Conservation (phyloP, 2,113 vertebrate genomes). For the Phrynosoma blainvillii region DNA sequence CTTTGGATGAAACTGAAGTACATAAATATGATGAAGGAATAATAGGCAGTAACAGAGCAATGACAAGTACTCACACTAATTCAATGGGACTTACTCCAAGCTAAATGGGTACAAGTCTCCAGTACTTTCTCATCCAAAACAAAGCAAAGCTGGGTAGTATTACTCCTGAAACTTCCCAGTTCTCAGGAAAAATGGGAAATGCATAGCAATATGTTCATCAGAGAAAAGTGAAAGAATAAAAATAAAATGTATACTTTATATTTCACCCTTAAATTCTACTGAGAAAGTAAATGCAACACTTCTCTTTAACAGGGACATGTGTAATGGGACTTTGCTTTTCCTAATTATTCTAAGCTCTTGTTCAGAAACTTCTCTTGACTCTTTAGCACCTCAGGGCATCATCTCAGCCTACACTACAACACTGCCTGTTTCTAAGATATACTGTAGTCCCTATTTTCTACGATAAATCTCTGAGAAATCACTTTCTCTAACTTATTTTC, state of each 20-base stretch:
- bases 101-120: too few relatives aligned
- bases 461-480: neutral
- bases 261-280: constrained; percentile 21
- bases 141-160: neutral
- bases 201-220: neutral
- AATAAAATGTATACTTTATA: constrained; percentile 15
- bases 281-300: accelerated
- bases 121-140: neutral
- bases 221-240: too few relatives aligned
- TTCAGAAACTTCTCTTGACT: constrained; percentile 8
- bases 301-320: neutral
- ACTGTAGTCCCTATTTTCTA: neutral
- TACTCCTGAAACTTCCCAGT: neutral
- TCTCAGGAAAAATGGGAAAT: neutral
- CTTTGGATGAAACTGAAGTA: neutral
- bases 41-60: neutral
- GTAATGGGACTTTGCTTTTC: constrained; percentile 44
- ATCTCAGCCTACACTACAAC: constrained; percentile 26
- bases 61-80: accelerated
- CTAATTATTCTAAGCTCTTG: constrained; percentile 44
- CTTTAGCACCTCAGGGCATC: constrained; percentile 44
- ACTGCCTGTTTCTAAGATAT: neutral
- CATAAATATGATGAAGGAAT: neutral
- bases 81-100: neutral
- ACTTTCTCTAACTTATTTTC: neutral